Evolutionary conservation across 2,888 invertebrate species (phyloP).

Genomic region (Trissolcus japonicus): DNA sequence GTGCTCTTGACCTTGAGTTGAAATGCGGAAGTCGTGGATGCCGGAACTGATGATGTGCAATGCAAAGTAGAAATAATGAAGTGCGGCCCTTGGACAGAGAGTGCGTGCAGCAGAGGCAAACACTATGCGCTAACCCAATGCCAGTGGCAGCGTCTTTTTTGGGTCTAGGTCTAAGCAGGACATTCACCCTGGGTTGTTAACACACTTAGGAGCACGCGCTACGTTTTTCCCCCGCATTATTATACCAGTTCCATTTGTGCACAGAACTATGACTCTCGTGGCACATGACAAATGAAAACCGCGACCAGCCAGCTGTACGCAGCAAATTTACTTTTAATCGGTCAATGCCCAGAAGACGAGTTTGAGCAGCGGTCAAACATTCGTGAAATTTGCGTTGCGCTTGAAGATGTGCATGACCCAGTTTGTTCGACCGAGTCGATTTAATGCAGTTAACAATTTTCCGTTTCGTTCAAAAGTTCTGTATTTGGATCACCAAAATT

Average conservation of each 20-base stretch:
- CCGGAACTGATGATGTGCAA: too few species aligned
- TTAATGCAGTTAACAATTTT: conserved; percentile 30
- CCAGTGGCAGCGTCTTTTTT: conserved; percentile 69
- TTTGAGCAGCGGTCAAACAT: conserved; percentile 38
- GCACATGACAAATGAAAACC: conserved; percentile 56
- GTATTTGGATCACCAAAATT: conserved; percentile 11
- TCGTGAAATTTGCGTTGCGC: conserved; percentile 40
- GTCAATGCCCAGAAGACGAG: conserved; percentile 55
- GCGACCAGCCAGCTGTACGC: conserved; percentile 45
- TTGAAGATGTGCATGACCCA: conserved; percentile 37
- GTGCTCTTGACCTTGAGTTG: too few species aligned
- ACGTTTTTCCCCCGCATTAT: conserved; percentile 39
- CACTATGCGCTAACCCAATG: conserved; percentile 69
- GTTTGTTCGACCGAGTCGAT: conserved; percentile 25
- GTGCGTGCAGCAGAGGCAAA: too few species aligned
- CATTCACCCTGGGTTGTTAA: conserved; percentile 71
- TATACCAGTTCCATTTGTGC: conserved; percentile 56
- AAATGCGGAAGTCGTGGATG: too few species aligned
- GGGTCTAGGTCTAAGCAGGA: conserved; percentile 75
- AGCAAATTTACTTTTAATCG: conserved; percentile 57
- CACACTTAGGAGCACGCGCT: conserved; percentile 66
- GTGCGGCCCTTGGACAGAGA: too few species aligned
- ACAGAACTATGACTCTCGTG: conserved; percentile 52
- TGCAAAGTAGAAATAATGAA: too few species aligned
- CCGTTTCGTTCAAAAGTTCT: conserved; percentile 21